Evolutionary conservation across 2,113 vertebrate genomes (phyloP).

Genomic region (Podiceps cristatus): DNA sequence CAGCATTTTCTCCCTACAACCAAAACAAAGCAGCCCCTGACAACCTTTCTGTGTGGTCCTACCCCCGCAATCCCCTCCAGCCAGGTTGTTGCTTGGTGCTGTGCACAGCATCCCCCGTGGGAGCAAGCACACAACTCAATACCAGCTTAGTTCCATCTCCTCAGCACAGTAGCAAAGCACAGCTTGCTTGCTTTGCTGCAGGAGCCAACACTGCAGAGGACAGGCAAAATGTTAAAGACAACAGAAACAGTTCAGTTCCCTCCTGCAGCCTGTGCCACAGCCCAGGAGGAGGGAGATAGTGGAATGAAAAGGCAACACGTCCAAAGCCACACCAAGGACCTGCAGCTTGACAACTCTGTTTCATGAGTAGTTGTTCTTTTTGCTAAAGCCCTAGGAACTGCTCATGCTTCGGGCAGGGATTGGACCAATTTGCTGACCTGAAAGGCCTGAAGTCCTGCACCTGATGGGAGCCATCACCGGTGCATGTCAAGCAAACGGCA

Average conservation of each 20-base stretch:
- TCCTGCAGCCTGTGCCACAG: background rate
- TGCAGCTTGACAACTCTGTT: background rate
- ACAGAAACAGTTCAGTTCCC: background rate
- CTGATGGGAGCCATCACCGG: constrained; percentile 8
- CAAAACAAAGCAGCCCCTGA: background rate
- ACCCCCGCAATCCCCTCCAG: background rate
- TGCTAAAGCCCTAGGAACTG: background rate
- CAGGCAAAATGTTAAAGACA: background rate
- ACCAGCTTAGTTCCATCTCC: background rate
- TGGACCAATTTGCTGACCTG: constrained; percentile 1
- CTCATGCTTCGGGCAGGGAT: background rate
- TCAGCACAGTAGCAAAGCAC: background rate
- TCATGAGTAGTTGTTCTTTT: background rate
- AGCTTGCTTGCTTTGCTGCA: background rate
- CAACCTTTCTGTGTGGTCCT: background rate
- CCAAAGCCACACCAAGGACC: background rate
- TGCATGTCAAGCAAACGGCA: background rate
- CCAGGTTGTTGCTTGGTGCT: background rate
- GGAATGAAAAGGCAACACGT: background rate
- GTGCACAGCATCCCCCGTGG: background rate
- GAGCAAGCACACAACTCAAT: background rate
- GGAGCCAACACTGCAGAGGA: background rate
- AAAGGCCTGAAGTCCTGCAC: constrained; percentile 23
- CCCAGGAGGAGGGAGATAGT: background rate
- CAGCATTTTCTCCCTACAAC: background rate